Percentiles rank a stretch among this genome's conserved stretches.
phyloP scores from a whole-genome alignment of 2,888 invertebrate genomes.

The Torymus auratus region DNA sequence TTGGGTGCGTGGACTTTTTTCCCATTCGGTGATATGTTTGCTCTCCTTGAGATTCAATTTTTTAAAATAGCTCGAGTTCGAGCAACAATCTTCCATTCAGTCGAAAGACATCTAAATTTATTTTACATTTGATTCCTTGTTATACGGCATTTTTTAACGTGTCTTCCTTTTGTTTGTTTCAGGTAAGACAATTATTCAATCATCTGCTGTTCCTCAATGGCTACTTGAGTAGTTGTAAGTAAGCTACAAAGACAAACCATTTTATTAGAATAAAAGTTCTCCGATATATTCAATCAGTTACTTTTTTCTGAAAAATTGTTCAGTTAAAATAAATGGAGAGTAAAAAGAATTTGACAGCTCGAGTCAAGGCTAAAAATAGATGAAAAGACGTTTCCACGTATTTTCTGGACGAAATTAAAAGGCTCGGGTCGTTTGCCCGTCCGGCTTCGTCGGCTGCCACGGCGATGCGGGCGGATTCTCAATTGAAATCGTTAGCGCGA shows the following conservation, averaged over 20 bases:
- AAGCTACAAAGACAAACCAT: no score
- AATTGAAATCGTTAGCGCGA: slow-evolving; percentile 55
- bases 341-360: slow-evolving; percentile 11
- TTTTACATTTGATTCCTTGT: background rate
- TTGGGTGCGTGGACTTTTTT: background rate
- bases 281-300: no score
- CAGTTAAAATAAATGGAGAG: background rate
- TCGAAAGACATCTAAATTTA: background rate
- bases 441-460: background rate
- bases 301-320: no score
- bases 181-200: slow-evolving; percentile 23
- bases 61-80: background rate
- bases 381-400: slow-evolving; percentile 10
- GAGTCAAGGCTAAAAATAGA: slow-evolving; percentile 1
- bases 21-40: slow-evolving; percentile 6
- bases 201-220: background rate
- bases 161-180: slow-evolving; percentile 15
- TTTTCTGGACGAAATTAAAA: slow-evolving; percentile 13
- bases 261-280: no score
- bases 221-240: no score
- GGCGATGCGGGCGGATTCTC: slow-evolving; percentile 44
- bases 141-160: background rate
- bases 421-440: no score
- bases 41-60: slow-evolving; percentile 6
- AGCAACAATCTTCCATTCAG: background rate